Percentiles rank a stretch among this genome's conserved stretches.
These are phyloP conservation scores for Helicoverpa zea DNA, from an alignment of 1,140 invertebrate genomes.

Conservation along the genomic window DNA sequence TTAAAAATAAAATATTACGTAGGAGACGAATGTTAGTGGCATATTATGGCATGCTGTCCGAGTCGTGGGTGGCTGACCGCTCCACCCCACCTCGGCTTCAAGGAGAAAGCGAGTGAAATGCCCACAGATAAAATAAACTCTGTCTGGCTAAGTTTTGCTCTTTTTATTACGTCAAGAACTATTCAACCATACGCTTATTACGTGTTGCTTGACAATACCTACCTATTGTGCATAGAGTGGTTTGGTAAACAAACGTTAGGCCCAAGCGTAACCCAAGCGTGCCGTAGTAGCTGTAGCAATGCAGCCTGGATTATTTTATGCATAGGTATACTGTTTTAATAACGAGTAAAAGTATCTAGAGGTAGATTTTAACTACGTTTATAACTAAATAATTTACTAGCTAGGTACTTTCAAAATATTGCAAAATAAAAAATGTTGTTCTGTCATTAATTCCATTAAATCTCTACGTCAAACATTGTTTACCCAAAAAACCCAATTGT, in stretches of 20 bases:
- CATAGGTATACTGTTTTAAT: no score
- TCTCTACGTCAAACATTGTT: not conserved
- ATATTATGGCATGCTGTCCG: not conserved
- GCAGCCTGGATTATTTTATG: no score
- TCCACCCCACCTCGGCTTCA: constrained; percentile 15
- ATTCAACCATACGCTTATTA: not conserved
- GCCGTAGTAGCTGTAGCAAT: no score
- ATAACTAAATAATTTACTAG: no score
- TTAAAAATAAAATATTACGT: not conserved
- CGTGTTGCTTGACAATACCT: not conserved
- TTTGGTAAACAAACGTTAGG: no score
- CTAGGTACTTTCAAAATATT: no score
- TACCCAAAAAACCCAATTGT: constrained; percentile 9
- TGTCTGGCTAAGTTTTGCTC: constrained; percentile 19
- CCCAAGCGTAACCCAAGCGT: no score
- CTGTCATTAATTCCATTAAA: not conserved
- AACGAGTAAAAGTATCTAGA: no score
- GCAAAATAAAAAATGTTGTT: no score
- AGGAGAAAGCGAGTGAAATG: constrained; percentile 60
- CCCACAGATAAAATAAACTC: constrained; percentile 26
- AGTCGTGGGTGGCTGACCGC: constrained; percentile 32
- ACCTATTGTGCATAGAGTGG: not conserved
- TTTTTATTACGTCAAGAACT: not conserved
- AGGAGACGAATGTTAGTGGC: not conserved
- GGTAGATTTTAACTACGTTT: no score